phyloP scores from a whole-genome alignment of 2,888 invertebrate species.

The Pardosa pseudoannulata region DNA sequence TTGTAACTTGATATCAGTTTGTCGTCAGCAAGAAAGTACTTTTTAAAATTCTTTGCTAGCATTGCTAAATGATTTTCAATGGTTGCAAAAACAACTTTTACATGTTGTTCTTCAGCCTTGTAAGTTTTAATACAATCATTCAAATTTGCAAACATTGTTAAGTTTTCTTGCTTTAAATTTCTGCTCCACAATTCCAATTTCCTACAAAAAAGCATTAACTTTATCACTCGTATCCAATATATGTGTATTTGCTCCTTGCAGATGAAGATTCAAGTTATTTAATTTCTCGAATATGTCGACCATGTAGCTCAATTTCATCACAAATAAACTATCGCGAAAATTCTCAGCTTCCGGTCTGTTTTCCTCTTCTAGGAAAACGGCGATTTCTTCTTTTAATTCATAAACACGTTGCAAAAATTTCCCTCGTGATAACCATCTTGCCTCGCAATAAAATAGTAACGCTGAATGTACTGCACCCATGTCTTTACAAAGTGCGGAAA shows the following conservation, averaged over 20 bases:
- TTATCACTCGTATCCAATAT: constrained; percentile 4
- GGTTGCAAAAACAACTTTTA: too few species aligned
- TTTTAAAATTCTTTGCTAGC: too few species aligned
- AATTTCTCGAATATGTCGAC: constrained; percentile 54
- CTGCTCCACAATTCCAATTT: too few species aligned
- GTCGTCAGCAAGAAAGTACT: too few species aligned
- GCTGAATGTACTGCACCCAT: background rate
- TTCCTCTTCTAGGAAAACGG: constrained; percentile 41
- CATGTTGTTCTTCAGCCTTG: too few species aligned
- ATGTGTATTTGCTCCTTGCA: constrained; percentile 19
- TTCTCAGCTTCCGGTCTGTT: constrained; percentile 48
- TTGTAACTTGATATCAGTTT: too few species aligned
- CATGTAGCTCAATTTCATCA: constrained; percentile 54
- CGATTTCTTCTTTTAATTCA: constrained; percentile 24
- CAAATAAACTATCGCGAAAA: constrained; percentile 56
- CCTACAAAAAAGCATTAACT: constrained; percentile 54
- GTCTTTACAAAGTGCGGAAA: too few species aligned
- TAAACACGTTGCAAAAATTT: constrained; percentile 32
- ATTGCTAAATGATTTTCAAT: too few species aligned
- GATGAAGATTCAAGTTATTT: constrained; percentile 12
- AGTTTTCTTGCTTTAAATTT: too few species aligned
- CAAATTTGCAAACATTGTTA: too few species aligned
- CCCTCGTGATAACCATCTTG: constrained; percentile 33
- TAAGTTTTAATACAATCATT: too few species aligned
- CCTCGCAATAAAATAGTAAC: background rate